Conservation (phyloP, 2,797 vertebrate species). For the Carcharodon carcharias region DNA sequence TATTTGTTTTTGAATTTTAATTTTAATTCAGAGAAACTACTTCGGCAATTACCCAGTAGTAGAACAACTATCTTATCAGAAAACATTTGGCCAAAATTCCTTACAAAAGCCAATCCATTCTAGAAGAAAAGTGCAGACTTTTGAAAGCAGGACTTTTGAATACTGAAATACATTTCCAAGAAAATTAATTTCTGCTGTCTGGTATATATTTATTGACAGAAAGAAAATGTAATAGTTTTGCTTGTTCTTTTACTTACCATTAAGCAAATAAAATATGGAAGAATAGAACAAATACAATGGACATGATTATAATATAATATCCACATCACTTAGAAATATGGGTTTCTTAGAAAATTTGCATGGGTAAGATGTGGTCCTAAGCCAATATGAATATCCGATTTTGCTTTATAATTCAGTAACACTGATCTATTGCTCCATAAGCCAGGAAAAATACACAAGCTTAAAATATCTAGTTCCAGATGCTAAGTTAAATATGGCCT, state of each 20-base stretch:
- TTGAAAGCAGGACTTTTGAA: background rate
- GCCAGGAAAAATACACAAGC: too few species aligned
- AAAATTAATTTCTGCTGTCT: background rate
- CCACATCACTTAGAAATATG: too few species aligned
- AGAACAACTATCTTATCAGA: background rate
- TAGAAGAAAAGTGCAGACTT: background rate
- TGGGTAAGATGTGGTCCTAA: too few species aligned
- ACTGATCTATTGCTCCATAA: too few species aligned
- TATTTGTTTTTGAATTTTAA: background rate
- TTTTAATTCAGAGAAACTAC: background rate
- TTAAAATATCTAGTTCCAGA: too few species aligned
- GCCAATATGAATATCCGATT: too few species aligned
- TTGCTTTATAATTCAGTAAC: too few species aligned
- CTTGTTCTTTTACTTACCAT: background rate
- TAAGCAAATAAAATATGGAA: background rate
- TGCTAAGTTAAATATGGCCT: too few species aligned
- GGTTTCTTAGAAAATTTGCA: too few species aligned
- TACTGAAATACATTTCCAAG: background rate
- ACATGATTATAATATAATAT: too few species aligned
- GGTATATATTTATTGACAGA: background rate
- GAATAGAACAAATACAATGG: too few species aligned
- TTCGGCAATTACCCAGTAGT: background rate
- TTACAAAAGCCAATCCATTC: background rate
- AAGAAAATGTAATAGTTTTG: background rate
- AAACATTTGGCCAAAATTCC: background rate